These are phyloP conservation scores for Eutolmus rufibarbis DNA, from an alignment of 2,888 invertebrate genomes.

Conservation along the genomic window DNA sequence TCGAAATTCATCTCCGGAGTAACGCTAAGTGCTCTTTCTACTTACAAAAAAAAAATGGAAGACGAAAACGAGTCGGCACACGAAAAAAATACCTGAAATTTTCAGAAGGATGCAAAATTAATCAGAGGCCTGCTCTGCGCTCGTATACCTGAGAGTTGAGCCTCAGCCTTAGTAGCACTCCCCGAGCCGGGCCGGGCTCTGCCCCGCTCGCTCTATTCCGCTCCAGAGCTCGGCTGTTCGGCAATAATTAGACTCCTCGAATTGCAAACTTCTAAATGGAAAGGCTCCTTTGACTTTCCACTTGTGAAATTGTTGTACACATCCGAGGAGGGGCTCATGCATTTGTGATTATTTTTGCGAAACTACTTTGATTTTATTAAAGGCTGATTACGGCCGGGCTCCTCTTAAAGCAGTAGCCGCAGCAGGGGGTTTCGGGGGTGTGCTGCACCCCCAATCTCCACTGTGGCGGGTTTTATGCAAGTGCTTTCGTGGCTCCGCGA, in stretches of 20 bases:
- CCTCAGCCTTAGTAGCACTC: neutral
- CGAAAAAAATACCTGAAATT: slow-evolving; percentile 21
- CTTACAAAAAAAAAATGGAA: slow-evolving; percentile 14
- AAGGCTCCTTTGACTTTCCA: slow-evolving; percentile 24
- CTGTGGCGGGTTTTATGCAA: neutral
- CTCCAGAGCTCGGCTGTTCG: neutral
- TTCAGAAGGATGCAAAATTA: slow-evolving; percentile 33
- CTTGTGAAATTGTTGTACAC: slow-evolving; percentile 34
- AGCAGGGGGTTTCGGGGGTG: neutral
- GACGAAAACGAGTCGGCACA: slow-evolving; percentile 7
- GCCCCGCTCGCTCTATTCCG: neutral
- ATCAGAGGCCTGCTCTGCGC: slow-evolving; percentile 30
- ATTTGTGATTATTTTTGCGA: slow-evolving; percentile 29
- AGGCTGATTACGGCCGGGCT: slow-evolving; percentile 1
- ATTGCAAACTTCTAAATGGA: slow-evolving; percentile 13
- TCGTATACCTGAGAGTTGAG: neutral
- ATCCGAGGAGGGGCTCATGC: slow-evolving; percentile 16
- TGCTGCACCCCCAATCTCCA: neutral
- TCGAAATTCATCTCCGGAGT: slow-evolving; percentile 33
- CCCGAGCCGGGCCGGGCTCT: neutral
- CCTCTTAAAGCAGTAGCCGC: neutral
- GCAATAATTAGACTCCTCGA: slow-evolving; percentile 35
- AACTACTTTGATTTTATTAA: slow-evolving; percentile 32
- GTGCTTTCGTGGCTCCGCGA: neutral
- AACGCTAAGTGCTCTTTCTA: slow-evolving; percentile 20